Conservation (phyloP, 2,797 vertebrate species). For the Channa striata region DNA sequence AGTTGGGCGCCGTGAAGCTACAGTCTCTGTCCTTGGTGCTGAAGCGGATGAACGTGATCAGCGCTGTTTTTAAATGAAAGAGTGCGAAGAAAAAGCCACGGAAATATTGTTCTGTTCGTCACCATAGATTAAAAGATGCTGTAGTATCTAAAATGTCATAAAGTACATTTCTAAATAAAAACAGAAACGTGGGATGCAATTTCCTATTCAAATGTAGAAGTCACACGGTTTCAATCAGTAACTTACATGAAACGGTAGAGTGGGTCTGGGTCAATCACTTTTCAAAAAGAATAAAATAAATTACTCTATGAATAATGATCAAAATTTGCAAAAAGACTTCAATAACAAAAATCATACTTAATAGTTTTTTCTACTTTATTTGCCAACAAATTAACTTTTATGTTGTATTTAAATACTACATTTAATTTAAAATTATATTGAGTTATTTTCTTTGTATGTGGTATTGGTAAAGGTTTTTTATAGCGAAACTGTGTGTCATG, state of each 20-base stretch:
- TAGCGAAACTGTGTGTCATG: not conserved
- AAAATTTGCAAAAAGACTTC: not conserved
- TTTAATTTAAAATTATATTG: not conserved
- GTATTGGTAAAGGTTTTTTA: not conserved
- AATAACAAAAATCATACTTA: not conserved
- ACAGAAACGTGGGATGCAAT: not conserved
- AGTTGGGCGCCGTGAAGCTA: not conserved
- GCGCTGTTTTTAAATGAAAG: not conserved
- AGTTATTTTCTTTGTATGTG: not conserved
- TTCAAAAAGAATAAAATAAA: not conserved
- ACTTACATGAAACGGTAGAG: not conserved
- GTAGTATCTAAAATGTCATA: fast-evolving
- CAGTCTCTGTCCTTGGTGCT: constrained; percentile 83
- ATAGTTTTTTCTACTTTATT: not conserved
- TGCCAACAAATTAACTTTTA: not conserved
- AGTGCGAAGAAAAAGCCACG: not conserved
- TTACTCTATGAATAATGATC: not conserved
- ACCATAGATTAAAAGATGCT: not conserved
- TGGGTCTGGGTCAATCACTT: not conserved
- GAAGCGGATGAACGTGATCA: constrained; percentile 59
- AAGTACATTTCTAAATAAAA: not conserved
- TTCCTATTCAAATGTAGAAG: not conserved
- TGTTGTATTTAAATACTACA: not conserved
- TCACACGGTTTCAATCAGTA: not conserved
- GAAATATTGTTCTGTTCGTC: not conserved